Conservation (phyloP, 92 coral and sea anemone genomes). For the Porites cylindrica region DNA sequence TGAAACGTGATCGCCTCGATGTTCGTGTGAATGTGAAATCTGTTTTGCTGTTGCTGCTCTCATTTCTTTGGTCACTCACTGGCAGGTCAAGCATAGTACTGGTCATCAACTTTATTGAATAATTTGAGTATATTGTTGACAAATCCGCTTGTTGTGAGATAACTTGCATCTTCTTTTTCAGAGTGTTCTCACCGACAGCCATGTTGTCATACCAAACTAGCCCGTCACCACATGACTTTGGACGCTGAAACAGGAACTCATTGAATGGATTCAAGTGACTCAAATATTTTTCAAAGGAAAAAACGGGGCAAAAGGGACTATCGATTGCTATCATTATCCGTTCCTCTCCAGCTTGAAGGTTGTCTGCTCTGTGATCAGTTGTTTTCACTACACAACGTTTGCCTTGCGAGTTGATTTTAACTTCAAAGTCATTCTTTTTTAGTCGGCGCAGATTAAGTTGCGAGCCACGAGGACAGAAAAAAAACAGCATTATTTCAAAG, state of each 20-base stretch:
- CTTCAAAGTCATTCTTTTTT: conserved; percentile 47
- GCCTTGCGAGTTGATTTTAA: conserved; percentile 39
- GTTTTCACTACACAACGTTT: conserved; percentile 35
- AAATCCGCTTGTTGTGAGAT: background rate
- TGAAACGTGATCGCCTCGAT: too few species aligned
- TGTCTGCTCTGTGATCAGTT: conserved; percentile 43
- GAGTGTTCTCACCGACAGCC: too few species aligned
- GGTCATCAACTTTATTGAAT: too few species aligned
- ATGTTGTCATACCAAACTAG: background rate
- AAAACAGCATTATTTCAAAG: conserved; percentile 75
- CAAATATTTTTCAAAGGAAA: conserved; percentile 66
- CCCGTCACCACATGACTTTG: conserved; percentile 30
- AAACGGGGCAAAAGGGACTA: conserved; percentile 57
- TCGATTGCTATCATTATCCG: conserved; percentile 51
- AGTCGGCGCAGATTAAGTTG: conserved; percentile 49
- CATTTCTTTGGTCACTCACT: too few species aligned
- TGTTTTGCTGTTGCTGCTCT: too few species aligned
- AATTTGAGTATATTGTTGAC: too few species aligned
- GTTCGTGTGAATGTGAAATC: too few species aligned
- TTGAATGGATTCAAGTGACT: conserved; percentile 60
- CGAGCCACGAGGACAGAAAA: conserved; percentile 55
- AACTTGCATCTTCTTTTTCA: too few species aligned
- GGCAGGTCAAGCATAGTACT: too few species aligned
- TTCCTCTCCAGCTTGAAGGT: conserved; percentile 37
- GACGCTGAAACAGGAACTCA: conserved; percentile 66